phyloP scores from a whole-genome alignment of 2,888 invertebrate species.

The Spodoptera picta region DNA sequence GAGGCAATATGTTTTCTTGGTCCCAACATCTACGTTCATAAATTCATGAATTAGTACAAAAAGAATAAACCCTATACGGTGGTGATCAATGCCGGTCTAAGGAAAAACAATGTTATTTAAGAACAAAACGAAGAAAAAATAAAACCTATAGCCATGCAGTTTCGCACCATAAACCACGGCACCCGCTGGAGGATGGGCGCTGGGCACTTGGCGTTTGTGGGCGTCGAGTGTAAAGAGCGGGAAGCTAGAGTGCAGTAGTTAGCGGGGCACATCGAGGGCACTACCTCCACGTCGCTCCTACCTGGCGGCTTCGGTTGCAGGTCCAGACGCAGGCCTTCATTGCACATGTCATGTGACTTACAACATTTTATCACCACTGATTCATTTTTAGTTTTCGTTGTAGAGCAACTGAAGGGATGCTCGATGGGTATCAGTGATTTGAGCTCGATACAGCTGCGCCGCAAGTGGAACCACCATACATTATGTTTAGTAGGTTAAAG shows the following conservation, averaged over 20 bases:
- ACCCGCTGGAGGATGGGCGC: slow-evolving; percentile 37
- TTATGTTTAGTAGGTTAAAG: slow-evolving; percentile 89
- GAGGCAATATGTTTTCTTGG: slow-evolving; percentile 88
- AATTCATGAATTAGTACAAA: slow-evolving; percentile 71
- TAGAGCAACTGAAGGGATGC: slow-evolving; percentile 94
- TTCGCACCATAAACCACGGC: slow-evolving; percentile 72
- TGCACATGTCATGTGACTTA: slow-evolving; percentile 92
- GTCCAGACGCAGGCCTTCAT: slow-evolving; percentile 91
- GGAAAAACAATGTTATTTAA: slow-evolving; percentile 78
- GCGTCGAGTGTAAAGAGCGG: slow-evolving; percentile 57
- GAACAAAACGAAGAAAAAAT: slow-evolving; percentile 67
- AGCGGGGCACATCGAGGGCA: slow-evolving; percentile 70
- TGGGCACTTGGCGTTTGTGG: slow-evolving; percentile 55
- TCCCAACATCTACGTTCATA: slow-evolving; percentile 90
- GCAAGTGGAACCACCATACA: slow-evolving; percentile 87
- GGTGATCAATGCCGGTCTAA: slow-evolving; percentile 87
- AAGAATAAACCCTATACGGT: slow-evolving; percentile 67
- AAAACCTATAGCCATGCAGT: slow-evolving; percentile 79
- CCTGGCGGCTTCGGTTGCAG: slow-evolving; percentile 91
- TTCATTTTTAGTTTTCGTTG: slow-evolving; percentile 92
- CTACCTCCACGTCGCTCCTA: slow-evolving; percentile 84
- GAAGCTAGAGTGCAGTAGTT: slow-evolving; percentile 69
- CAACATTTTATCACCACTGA: slow-evolving; percentile 95
- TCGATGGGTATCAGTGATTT: slow-evolving; percentile 92
- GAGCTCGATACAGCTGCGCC: slow-evolving; percentile 93